Conservation (phyloP, 1,140 invertebrate genomes). For the Aleiodes sp. region DNA sequence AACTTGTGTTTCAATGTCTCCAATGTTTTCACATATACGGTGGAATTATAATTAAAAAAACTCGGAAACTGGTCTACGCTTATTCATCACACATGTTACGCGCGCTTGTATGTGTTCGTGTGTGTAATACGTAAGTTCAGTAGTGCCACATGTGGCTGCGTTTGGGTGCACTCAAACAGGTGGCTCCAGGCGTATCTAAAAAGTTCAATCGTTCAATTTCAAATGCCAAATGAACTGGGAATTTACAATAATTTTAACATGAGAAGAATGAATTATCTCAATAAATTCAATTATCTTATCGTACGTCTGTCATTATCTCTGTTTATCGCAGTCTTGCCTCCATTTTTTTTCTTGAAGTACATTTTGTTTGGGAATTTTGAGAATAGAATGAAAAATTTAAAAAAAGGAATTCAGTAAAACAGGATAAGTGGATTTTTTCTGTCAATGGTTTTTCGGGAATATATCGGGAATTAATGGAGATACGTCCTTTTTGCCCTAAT, state of each 20-base stretch:
- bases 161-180: slow-evolving; percentile 13
- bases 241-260: too few relatives aligned
- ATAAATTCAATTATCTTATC: neutral
- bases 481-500: too few relatives aligned
- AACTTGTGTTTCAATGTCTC: slow-evolving; percentile 6
- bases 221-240: neutral
- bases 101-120: neutral
- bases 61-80: neutral
- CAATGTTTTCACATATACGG: neutral
- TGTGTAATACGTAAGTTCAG: neutral
- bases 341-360: too few relatives aligned
- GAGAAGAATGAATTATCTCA: too few relatives aligned
- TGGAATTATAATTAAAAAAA: neutral
- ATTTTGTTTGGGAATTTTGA: too few relatives aligned
- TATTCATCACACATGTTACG: neutral
- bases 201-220: neutral
- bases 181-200: neutral
- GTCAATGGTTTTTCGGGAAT: too few relatives aligned
- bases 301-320: too few relatives aligned
- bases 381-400: too few relatives aligned
- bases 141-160: neutral
- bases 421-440: too few relatives aligned
- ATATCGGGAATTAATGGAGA: too few relatives aligned
- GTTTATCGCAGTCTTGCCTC: too few relatives aligned
- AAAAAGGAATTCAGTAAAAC: too few relatives aligned